phyloP scores from a whole-genome alignment of 2,797 vertebrate species.

The Silurus aristotelis region DNA sequence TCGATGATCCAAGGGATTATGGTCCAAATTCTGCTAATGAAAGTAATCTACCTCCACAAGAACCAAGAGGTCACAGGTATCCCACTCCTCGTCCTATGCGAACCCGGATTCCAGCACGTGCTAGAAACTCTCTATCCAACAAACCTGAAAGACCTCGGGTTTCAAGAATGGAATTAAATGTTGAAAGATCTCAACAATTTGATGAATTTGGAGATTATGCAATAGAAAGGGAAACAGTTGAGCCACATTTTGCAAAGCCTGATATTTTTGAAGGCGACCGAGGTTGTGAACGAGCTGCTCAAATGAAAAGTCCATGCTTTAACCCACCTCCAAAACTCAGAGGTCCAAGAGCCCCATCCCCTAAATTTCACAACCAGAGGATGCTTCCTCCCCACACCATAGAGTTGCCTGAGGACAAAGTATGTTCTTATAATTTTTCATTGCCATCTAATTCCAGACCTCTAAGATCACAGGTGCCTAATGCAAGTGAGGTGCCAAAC shows the following conservation, averaged over 20 bases:
- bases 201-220: constrained; percentile 22
- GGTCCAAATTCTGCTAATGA: constrained; percentile 2
- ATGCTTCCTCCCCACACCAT: constrained; percentile 43
- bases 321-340: constrained; percentile 29
- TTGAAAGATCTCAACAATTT: constrained; percentile 37
- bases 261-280: constrained; percentile 10
- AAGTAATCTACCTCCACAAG: constrained; percentile 1
- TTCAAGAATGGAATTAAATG: constrained; percentile 36
- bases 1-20: constrained; percentile 5
- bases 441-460: constrained; percentile 51
- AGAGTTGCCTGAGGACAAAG: constrained; percentile 64
- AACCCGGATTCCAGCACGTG: constrained; percentile 61
- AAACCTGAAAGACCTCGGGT: constrained; percentile 61
- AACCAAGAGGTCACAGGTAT: constrained; percentile 11
- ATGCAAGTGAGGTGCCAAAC: constrained; percentile 67
- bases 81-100: constrained; percentile 50
- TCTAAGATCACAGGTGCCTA: constrained; percentile 56
- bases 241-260: constrained; percentile 26
- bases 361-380: constrained; percentile 39
- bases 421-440: constrained; percentile 49
- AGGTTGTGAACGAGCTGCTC: constrained; percentile 24
- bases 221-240: not conserved
- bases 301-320: constrained; percentile 36
- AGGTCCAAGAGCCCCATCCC: constrained; percentile 38
- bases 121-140: constrained; percentile 56